These are phyloP conservation scores for Darevskia nairensis DNA, from an alignment of 2,797 vertebrate genomes.

Conservation along the genomic window DNA sequence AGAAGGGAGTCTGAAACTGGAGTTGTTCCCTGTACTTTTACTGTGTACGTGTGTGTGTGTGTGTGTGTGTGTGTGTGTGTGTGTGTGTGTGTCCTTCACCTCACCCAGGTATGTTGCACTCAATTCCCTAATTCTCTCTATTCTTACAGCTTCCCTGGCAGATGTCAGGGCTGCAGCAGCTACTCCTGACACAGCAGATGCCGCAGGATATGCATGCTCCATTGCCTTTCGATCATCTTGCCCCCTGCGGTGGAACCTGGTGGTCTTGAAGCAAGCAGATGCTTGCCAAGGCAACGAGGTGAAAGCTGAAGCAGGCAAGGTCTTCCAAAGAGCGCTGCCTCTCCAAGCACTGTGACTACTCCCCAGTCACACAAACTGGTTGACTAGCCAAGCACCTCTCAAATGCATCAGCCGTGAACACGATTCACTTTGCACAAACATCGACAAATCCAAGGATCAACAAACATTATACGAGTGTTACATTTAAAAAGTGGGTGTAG, in stretches of 20 bases:
- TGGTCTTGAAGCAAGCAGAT: neutral
- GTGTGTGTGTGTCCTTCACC: neutral
- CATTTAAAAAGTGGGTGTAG: neutral
- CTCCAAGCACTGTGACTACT: neutral
- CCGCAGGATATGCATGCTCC: constrained; percentile 9
- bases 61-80: too few relatives aligned
- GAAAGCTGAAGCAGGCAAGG: neutral
- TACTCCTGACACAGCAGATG: neutral
- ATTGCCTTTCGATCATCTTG: constrained; percentile 12
- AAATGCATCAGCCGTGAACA: neutral
- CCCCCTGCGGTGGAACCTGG: neutral
- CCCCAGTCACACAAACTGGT: neutral
- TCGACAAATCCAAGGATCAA: neutral
- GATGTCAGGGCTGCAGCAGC: neutral
- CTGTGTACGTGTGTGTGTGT: neutral
- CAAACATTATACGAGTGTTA: neutral
- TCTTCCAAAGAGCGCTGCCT: neutral
- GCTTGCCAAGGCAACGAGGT: neutral
- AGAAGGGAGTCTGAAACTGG: neutral
- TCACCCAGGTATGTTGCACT: neutral
- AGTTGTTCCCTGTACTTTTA: neutral
- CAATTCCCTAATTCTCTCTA: neutral
- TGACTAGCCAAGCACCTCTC: neutral
- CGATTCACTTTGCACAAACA: neutral
- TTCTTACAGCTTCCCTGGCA: neutral